These are phyloP conservation scores for Sebastes kiyomatsui DNA, from an alignment of 2,797 vertebrate genomes.

Conservation along the genomic window DNA sequence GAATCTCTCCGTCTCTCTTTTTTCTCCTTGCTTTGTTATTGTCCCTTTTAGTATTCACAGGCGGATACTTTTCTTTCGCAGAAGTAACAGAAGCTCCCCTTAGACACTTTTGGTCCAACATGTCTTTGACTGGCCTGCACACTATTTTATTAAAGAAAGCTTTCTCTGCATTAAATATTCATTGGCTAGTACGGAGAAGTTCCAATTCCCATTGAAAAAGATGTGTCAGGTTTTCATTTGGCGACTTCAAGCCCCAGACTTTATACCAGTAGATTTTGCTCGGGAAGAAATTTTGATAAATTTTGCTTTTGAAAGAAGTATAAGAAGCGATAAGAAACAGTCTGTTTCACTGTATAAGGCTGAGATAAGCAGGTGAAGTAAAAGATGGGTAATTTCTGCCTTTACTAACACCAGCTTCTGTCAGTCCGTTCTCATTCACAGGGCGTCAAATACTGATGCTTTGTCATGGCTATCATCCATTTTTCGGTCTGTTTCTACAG, in stretches of 20 bases:
- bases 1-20: not conserved
- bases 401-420: too few relatives aligned
- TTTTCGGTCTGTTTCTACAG: too few relatives aligned
- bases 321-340: not conserved
- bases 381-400: not conserved
- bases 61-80: conserved; percentile 49
- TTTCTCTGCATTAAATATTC: conserved; percentile 62
- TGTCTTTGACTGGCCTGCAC: conserved; percentile 57
- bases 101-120: conserved; percentile 52
- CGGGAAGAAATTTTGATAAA: not conserved
- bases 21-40: conserved; percentile 30
- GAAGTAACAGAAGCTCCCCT: conserved; percentile 44
- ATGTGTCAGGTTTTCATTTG: conserved; percentile 33
- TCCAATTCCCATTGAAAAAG: conserved; percentile 29
- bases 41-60: conserved; percentile 59
- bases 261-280: conserved; percentile 5
- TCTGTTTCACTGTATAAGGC: not conserved
- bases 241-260: conserved; percentile 10
- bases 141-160: conserved; percentile 62
- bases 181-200: conserved; percentile 38
- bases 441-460: too few relatives aligned
- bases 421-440: too few relatives aligned
- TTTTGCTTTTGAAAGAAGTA: conserved; percentile 19
- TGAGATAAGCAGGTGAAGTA: not conserved
- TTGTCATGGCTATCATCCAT: too few relatives aligned